Evolutionary conservation across 2,797 vertebrate species (phyloP).

Genomic region (Sandelia bainsii): DNA sequence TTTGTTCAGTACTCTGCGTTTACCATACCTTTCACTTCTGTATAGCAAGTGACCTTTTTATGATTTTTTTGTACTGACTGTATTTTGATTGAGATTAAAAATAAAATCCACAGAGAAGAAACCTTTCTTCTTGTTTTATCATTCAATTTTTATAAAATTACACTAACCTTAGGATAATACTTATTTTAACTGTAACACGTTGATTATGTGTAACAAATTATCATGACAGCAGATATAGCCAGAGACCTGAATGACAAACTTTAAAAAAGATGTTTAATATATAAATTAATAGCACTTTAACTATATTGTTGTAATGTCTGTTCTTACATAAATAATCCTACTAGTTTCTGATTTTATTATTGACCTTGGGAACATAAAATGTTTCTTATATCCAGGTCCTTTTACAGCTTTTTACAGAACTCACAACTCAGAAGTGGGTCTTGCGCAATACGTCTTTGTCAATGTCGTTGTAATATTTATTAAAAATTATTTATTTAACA

Average conservation of each 20-base stretch:
- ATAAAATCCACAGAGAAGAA: not conserved
- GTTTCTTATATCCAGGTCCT: not conserved
- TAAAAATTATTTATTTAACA: not conserved
- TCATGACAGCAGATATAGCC: not conserved
- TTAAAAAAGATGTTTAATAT: no score
- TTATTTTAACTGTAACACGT: not conserved
- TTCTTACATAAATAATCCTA: not conserved
- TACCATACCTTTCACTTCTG: constrained; percentile 24
- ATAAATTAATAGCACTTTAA: no score
- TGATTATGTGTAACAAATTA: not conserved
- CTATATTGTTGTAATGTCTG: no score
- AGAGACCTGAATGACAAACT: not conserved
- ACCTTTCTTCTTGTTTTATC: not conserved
- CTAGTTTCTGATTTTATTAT: not conserved
- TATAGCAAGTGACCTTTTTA: not conserved
- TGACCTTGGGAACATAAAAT: not conserved
- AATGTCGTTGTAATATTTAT: not conserved
- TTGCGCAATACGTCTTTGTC: not conserved
- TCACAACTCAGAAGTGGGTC: not conserved
- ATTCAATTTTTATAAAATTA: not conserved
- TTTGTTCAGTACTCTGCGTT: constrained; percentile 16
- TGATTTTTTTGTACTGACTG: constrained; percentile 28
- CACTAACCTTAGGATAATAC: not conserved
- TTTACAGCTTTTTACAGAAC: not conserved
- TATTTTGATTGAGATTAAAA: constrained; percentile 42